These are phyloP conservation scores for Agapetus fuscipes DNA, from an alignment of 2,888 invertebrate species.

Conservation along the genomic window DNA sequence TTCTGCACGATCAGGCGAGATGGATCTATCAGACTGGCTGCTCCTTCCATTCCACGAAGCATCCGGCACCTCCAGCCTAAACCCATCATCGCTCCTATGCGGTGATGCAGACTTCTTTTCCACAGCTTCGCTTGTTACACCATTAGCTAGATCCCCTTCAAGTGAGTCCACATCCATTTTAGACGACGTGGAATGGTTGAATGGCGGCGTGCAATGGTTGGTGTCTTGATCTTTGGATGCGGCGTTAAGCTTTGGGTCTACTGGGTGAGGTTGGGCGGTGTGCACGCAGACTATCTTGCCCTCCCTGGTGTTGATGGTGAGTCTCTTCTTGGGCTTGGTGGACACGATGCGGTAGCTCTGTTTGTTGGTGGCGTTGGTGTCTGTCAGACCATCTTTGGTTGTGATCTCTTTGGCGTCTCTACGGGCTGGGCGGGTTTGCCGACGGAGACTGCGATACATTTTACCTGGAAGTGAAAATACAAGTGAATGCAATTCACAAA, in stretches of 20 bases:
- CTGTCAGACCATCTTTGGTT: constrained; percentile 26
- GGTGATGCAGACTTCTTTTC: constrained; percentile 7
- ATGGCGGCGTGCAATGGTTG: constrained; percentile 4
- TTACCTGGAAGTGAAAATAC: constrained; percentile 35
- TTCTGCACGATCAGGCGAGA: constrained; percentile 15
- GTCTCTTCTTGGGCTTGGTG: constrained; percentile 41
- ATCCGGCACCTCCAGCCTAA: constrained; percentile 18
- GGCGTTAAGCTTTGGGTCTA: not conserved
- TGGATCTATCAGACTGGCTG: constrained; percentile 15
- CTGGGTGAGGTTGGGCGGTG: constrained; percentile 9
- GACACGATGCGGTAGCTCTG: constrained; percentile 31
- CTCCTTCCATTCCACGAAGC: constrained; percentile 15
- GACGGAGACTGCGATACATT: constrained; percentile 37
- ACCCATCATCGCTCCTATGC: constrained; percentile 7
- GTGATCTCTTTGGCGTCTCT: constrained; percentile 28
- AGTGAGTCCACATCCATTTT: constrained; percentile 18
- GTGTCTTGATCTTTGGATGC: constrained; percentile 4
- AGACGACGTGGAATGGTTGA: constrained; percentile 5
- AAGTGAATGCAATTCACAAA: constrained; percentile 17
- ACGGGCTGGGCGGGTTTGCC: constrained; percentile 33
- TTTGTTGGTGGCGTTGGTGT: constrained; percentile 11
- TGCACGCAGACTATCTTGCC: constrained; percentile 14
- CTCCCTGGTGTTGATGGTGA: constrained; percentile 25
- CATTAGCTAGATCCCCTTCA: not conserved
- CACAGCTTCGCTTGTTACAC: not conserved